Percentiles rank a stretch among this genome's conserved stretches.
phyloP scores from a whole-genome alignment of 2,888 invertebrate genomes.

The Aphrophora alni region DNA sequence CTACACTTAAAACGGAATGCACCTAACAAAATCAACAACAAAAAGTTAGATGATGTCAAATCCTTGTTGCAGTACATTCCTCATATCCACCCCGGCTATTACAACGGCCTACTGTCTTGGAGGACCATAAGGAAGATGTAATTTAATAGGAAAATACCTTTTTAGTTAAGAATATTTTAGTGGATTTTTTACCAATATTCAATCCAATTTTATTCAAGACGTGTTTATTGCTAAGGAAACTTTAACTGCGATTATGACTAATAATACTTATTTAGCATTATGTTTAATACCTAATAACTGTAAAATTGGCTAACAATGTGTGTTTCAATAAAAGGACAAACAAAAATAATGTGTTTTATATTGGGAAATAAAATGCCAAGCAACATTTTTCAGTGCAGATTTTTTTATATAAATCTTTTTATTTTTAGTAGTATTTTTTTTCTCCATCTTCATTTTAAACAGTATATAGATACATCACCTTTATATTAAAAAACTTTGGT shows the following conservation, averaged over 20 bases:
- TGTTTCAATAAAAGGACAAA: neutral
- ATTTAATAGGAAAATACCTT: neutral
- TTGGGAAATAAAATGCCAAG: constrained; percentile 5
- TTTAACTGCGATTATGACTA: neutral
- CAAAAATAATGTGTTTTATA: neutral
- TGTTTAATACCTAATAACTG: neutral
- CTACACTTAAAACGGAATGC: neutral
- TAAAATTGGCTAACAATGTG: neutral
- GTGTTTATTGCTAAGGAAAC: neutral
- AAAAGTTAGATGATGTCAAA: constrained; percentile 17
- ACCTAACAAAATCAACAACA: constrained; percentile 1
- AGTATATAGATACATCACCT: neutral
- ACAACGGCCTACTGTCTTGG: neutral
- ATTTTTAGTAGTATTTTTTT: neutral
- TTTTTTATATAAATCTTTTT: neutral
- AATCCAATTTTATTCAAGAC: neutral
- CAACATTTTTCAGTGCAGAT: constrained; percentile 7
- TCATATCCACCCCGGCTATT: neutral
- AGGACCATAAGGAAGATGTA: neutral
- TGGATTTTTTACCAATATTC: constrained; percentile 6
- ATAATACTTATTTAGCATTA: neutral
- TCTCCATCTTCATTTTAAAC: neutral
- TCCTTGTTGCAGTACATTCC: constrained; percentile 6
- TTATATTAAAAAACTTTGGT: constrained; percentile 8
- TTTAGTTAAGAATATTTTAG: neutral